These are phyloP conservation scores for Prosapia bicincta DNA, from an alignment of 2,888 invertebrate species.

Conservation along the genomic window DNA sequence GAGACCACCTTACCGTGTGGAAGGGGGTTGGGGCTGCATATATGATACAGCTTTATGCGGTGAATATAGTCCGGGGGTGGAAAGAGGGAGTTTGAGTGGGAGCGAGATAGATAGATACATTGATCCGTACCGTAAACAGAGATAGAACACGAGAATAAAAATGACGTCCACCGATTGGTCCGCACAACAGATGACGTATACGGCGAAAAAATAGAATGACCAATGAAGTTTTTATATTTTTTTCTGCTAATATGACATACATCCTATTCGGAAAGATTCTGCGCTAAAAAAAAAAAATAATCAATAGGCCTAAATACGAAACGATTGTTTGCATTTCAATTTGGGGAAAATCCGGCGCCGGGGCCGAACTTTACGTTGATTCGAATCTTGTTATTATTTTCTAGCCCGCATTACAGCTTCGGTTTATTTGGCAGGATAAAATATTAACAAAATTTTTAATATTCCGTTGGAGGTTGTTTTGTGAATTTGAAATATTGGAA, in stretches of 20 bases:
- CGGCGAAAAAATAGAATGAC: constrained; percentile 24
- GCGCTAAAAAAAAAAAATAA: constrained; percentile 27
- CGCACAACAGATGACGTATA: constrained; percentile 28
- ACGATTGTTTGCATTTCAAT: not conserved
- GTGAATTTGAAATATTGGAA: too few species aligned
- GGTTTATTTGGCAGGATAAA: too few species aligned
- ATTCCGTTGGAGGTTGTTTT: too few species aligned
- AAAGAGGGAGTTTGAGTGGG: not conserved
- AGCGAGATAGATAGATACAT: constrained; percentile 13
- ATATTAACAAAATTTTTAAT: too few species aligned
- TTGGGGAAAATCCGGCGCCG: constrained; percentile 8
- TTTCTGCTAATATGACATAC: constrained; percentile 10
- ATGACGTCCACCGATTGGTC: constrained; percentile 29
- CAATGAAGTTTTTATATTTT: constrained; percentile 29
- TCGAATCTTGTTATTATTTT: not conserved
- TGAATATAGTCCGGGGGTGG: constrained; percentile 8
- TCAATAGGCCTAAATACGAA: constrained; percentile 23
- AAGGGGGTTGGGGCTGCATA: constrained; percentile 4
- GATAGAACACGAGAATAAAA: constrained; percentile 24
- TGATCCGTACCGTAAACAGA: not conserved
- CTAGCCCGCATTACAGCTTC: too few species aligned
- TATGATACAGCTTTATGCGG: constrained; percentile 11
- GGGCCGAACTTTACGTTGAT: not conserved
- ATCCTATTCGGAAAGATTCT: constrained; percentile 26
- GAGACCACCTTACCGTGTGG: constrained; percentile 22